These are phyloP conservation scores for Istiophorus platypterus DNA, from an alignment of 2,113 vertebrate species.

Conservation along the genomic window DNA sequence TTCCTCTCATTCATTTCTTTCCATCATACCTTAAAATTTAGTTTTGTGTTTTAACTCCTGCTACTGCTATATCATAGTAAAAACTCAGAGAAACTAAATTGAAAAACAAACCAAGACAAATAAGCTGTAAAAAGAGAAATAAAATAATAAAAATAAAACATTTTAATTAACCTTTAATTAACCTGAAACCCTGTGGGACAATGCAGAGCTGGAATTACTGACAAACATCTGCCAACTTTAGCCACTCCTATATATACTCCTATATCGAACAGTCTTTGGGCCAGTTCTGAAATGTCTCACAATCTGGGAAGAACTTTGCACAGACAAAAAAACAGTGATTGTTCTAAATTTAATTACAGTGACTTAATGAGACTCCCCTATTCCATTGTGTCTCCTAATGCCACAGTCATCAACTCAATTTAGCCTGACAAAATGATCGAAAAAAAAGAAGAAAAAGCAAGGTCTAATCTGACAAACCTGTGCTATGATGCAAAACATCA, in stretches of 20 bases:
- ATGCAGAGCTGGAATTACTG: constrained; percentile 13
- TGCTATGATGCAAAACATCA: too few relatives aligned
- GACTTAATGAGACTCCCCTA: constrained; percentile 55
- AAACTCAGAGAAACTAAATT: neutral
- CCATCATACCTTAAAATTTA: neutral
- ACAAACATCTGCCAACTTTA: constrained; percentile 30
- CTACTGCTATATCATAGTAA: neutral
- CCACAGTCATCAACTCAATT: constrained; percentile 26
- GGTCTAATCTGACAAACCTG: constrained; percentile 1
- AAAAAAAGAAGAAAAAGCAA: too few relatives aligned
- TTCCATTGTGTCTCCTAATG: constrained; percentile 18
- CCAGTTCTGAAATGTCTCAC: constrained; percentile 18
- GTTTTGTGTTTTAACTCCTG: neutral
- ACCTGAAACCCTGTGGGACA: constrained; percentile 5
- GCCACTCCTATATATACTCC: neutral
- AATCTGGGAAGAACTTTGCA: constrained; percentile 47
- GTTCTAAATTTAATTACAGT: constrained; percentile 65
- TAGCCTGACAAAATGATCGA: constrained; percentile 16
- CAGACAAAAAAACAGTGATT: constrained; percentile 54
- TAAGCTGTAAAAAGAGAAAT: neutral
- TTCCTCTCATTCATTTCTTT: too few relatives aligned
- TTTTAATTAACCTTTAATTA: constrained; percentile 44
- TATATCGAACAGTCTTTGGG: constrained; percentile 25
- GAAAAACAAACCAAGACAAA: neutral
- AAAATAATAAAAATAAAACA: neutral